Conservation (phyloP, 1,140 invertebrate genomes). For the Zaprionus capensis region DNA sequence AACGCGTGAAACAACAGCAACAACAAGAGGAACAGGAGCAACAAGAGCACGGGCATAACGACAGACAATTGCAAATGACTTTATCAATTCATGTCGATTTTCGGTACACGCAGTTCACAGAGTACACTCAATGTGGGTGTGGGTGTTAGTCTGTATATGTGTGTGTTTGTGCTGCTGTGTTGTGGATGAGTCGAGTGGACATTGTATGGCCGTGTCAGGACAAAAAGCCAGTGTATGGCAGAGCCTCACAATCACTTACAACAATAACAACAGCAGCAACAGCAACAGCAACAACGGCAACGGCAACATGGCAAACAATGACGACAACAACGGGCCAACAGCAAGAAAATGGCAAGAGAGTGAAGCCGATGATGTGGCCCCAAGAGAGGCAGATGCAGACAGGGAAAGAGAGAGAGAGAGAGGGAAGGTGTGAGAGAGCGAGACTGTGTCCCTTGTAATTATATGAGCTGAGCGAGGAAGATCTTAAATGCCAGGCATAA, state of each 20-base stretch:
- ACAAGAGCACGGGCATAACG: constrained; percentile 56
- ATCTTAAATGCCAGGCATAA: background rate
- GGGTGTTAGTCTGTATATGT: constrained; percentile 18
- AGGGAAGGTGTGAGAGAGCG: background rate
- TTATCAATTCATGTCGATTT: constrained; percentile 82
- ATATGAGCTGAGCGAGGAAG: background rate
- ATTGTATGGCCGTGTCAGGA: constrained; percentile 57
- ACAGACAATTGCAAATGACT: constrained; percentile 82
- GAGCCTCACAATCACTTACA: constrained; percentile 64
- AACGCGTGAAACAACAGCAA: constrained; percentile 67
- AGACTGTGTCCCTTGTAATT: background rate
- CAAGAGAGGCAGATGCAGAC: background rate
- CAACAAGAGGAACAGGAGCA: constrained; percentile 25
- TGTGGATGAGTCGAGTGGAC: constrained; percentile 55
- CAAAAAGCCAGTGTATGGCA: constrained; percentile 69
- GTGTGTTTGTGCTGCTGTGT: constrained; percentile 21
- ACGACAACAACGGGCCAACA: constrained; percentile 37
- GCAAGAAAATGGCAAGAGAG: constrained; percentile 17
- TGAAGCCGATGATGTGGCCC: constrained; percentile 43
- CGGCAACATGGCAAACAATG: constrained; percentile 57
- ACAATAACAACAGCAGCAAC: constrained; percentile 55
- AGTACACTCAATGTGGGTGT: constrained; percentile 7
- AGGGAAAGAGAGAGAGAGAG: constrained; percentile 1
- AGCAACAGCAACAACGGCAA: constrained; percentile 60
- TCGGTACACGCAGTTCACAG: constrained; percentile 64